Percentiles rank a stretch among this genome's conserved stretches.
phyloP scores from a whole-genome alignment of 2,888 invertebrate genomes.

The Trachelus iudaicus region DNA sequence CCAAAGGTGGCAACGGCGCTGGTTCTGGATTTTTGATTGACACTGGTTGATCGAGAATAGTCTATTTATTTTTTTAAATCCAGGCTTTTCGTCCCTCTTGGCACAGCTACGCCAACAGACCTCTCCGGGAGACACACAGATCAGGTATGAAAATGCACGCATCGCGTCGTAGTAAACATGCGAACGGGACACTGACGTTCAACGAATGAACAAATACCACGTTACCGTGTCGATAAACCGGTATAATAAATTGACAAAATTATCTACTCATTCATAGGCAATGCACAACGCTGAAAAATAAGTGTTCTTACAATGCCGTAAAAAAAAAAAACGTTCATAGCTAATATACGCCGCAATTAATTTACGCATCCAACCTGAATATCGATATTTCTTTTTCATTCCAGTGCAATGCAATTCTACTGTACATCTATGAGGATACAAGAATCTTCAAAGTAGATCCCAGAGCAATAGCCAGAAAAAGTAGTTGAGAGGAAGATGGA shows the following conservation, averaged over 20 bases:
- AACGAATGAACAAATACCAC: background rate
- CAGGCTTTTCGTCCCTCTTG: background rate
- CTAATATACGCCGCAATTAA: background rate
- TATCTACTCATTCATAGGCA: background rate
- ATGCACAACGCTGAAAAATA: background rate
- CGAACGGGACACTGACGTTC: background rate
- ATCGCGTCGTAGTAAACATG: background rate
- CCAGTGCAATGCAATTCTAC: background rate
- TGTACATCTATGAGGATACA: background rate
- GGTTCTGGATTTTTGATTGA: background rate
- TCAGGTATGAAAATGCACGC: background rate
- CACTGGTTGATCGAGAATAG: background rate
- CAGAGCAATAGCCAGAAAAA: background rate
- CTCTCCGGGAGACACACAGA: background rate
- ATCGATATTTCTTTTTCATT: background rate
- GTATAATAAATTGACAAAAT: background rate
- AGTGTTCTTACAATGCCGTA: background rate
- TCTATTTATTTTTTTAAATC: background rate
- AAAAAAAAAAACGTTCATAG: background rate
- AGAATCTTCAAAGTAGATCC: background rate
- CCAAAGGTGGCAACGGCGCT: slow-evolving; percentile 36
- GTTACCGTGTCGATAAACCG: background rate
- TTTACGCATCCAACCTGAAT: background rate
- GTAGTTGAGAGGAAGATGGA: background rate
- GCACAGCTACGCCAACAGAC: background rate